Evolutionary conservation across 2,797 vertebrate species (phyloP), one percentile per base, ranked within the genome.

Genomic region (Etheostoma nigrum): DNA sequence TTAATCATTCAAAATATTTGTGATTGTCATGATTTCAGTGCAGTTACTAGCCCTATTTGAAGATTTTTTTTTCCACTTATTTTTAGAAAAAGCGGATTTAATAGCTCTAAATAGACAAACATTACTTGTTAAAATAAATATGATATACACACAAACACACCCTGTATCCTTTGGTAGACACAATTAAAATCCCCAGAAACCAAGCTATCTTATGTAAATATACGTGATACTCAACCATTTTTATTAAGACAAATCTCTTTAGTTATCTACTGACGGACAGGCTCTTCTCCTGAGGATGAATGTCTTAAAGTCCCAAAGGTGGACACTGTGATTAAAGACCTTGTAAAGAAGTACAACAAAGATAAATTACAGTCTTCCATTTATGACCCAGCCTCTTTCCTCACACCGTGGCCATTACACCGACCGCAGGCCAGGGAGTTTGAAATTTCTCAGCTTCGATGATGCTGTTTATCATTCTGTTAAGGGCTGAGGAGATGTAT

Each of bases 361-460:
- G 86, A 92, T 76, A 53, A 87, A 91, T 90, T 58, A 78, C 74
- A 61, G 11, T 75, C 49, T 74, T 85, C 79, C 82, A 90, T 91
- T 90, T 85, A 81, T 83, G 76, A 82, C 54, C 21, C 49, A 8
- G 53, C 21, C 44, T 79, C 54, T 62, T 19, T 77, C 51, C 60
- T 74, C 36, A 72, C 74, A 47, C 58, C 10, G 16, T 1, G 40
- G 51, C 78, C 74, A 69, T 72, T 82, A 68, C 42, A 76, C 13
- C 1, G 14, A 51, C 48, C 13, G 9, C 8, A 55, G 71, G 45
- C 42, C 19, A 49, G 75, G 63, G 13, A 21, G 57, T 49, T 60
- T 19, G 66, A 74, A 42, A 77, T 74, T 47, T 59, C 64, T 75
- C 67, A 25, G 21, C 60, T 70, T 48, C 30, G 13, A 59, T 51